Percentiles rank a stretch among this genome's conserved stretches.
Evolutionary conservation across 2,888 invertebrate genomes (phyloP).

Genomic region (Cepaea hortensis): DNA sequence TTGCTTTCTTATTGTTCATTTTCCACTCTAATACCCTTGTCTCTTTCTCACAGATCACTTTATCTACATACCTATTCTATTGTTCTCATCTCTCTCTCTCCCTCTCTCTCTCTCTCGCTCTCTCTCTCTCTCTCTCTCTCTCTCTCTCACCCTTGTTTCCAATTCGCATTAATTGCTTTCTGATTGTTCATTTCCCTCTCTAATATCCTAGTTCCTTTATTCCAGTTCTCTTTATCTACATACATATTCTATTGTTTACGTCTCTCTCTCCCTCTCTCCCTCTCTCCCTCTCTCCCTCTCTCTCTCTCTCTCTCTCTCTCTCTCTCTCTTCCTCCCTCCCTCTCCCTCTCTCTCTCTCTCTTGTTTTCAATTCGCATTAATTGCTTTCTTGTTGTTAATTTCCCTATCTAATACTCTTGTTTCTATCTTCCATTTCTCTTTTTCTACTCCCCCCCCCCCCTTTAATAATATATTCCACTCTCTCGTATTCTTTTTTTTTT

Average conservation of each 20-base stretch:
- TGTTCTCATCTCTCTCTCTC: not conserved
- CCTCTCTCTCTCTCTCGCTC: not conserved
- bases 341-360: not conserved
- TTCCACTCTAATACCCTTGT: no score
- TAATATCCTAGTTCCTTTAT: no score
- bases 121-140: not conserved
- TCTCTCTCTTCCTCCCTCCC: not conserved
- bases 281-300: not conserved
- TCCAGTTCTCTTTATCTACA: no score
- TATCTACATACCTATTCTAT: not conserved
- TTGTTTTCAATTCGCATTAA: not conserved
- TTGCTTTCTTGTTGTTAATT: not conserved
- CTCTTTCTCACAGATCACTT: no score
- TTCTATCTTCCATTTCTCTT: not conserved
- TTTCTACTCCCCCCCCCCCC: not conserved
- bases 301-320: not conserved
- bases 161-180: no score
- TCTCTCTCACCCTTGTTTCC: no score
- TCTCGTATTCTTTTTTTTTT: not conserved
- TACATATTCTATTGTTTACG: no score
- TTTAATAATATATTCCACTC: not conserved
- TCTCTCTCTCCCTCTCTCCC: not conserved
- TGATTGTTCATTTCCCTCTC: no score
- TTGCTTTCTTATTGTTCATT: no score
- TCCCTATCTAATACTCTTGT: not conserved